Evolutionary conservation across 2,797 vertebrate species (phyloP).

Genomic region (Tokudaia tokunoshimensis): DNA sequence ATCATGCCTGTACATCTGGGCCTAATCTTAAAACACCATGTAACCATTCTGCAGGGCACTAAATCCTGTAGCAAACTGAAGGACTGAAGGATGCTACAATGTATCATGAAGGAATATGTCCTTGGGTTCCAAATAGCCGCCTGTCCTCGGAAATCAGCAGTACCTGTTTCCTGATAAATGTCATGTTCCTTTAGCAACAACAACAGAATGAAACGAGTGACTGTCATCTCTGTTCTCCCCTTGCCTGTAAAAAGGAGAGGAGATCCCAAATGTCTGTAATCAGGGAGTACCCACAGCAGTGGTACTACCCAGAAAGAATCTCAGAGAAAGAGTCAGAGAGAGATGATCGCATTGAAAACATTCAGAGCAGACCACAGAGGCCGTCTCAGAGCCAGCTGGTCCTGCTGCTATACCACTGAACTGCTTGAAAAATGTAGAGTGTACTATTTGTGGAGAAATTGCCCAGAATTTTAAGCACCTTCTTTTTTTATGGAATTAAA

Average conservation of each 20-base stretch:
- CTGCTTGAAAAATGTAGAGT: background rate
- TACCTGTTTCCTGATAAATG: background rate
- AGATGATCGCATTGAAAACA: background rate
- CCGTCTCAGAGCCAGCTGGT: background rate
- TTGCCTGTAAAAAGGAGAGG: background rate
- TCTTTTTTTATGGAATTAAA: constrained; percentile 56
- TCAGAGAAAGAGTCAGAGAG: background rate
- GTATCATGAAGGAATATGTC: constrained; percentile 12
- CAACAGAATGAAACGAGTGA: background rate
- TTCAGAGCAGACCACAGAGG: background rate
- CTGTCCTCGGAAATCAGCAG: constrained; percentile 47
- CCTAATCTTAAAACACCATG: constrained; percentile 54
- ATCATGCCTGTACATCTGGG: constrained; percentile 43
- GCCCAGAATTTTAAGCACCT: background rate
- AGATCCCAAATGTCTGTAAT: background rate
- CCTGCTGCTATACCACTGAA: background rate
- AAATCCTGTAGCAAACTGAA: constrained; percentile 61
- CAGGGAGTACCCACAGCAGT: background rate
- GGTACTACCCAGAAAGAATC: background rate
- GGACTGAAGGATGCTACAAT: constrained; percentile 47
- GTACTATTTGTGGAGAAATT: background rate
- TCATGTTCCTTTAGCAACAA: background rate
- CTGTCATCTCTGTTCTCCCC: background rate
- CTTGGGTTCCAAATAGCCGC: constrained; percentile 23
- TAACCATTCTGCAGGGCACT: constrained; percentile 32